Conservation (phyloP, 2,888 invertebrate genomes). For the Nymphalis c-album region DNA sequence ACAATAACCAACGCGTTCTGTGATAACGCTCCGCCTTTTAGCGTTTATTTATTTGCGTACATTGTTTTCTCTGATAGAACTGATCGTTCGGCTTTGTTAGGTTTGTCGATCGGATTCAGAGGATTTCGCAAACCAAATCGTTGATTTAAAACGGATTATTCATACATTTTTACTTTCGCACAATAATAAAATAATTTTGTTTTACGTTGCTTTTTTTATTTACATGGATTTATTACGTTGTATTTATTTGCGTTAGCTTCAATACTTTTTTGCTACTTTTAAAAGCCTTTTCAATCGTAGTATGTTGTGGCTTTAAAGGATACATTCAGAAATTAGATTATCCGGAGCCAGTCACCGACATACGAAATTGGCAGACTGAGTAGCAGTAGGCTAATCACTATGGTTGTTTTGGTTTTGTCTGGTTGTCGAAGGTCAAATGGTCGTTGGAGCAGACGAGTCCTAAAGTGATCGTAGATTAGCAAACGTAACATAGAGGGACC, state of each 20-base stretch:
- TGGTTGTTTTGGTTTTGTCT: no score
- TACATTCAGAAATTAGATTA: no score
- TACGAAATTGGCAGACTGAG: no score
- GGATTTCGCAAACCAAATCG: conserved; percentile 7
- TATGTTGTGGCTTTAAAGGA: no score
- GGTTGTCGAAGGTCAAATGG: no score
- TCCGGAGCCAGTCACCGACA: no score
- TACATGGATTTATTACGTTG: neutral
- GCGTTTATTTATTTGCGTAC: conserved; percentile 7
- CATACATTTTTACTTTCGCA: neutral
- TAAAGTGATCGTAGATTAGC: no score
- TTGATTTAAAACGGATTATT: conserved; percentile 7
- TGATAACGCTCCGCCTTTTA: neutral
- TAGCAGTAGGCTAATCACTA: no score
- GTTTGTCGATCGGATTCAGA: conserved; percentile 6
- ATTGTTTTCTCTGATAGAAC: conserved; percentile 10
- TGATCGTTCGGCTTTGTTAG: conserved; percentile 7
- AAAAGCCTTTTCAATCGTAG: no score
- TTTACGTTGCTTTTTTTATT: neutral
- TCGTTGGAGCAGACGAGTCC: no score
- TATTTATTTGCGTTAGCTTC: neutral
- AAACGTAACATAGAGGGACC: no score
- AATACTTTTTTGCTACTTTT: no score
- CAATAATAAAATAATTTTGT: neutral
- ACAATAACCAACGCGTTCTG: neutral